Evolutionary conservation across 53 echinoderm and acorn worm species (phyloP).

Genomic region (Hippasteria phrygiana): DNA sequence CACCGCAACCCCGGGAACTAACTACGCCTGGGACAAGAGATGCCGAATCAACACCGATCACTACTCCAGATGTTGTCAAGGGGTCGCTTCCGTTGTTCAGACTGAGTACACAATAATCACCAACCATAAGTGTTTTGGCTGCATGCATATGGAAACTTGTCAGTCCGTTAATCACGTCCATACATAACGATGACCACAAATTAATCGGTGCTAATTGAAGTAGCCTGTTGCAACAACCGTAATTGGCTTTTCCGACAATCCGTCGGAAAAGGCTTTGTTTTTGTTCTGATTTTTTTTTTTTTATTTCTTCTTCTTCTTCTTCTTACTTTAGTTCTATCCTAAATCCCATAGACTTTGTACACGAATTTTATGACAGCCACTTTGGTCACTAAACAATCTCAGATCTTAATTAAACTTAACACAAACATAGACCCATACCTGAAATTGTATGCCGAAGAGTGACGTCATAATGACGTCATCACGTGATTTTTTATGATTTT

Average conservation of each 20-base stretch:
- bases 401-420: too few relatives aligned
- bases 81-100: background rate
- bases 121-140: background rate
- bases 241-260: background rate
- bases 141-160: background rate
- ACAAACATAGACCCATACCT: too few relatives aligned
- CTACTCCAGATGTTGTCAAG: constrained; percentile 26
- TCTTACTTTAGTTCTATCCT: too few relatives aligned
- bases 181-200: background rate
- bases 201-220: background rate
- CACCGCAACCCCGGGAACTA: background rate
- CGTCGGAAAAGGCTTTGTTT: too few relatives aligned
- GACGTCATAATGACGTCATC: too few relatives aligned
- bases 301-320: too few relatives aligned
- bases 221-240: background rate
- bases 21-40: background rate
- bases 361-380: too few relatives aligned
- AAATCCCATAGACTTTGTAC: too few relatives aligned
- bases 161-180: background rate
- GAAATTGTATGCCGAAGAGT: too few relatives aligned
- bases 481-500: too few relatives aligned
- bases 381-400: too few relatives aligned
- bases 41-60: background rate
- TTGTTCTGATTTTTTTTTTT: too few relatives aligned
- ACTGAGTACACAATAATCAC: background rate